Evolutionary conservation across 2,888 invertebrate species (phyloP), one percentile per base, ranked within the genome.

Genomic region (Pristionchus arcanus): DNA sequence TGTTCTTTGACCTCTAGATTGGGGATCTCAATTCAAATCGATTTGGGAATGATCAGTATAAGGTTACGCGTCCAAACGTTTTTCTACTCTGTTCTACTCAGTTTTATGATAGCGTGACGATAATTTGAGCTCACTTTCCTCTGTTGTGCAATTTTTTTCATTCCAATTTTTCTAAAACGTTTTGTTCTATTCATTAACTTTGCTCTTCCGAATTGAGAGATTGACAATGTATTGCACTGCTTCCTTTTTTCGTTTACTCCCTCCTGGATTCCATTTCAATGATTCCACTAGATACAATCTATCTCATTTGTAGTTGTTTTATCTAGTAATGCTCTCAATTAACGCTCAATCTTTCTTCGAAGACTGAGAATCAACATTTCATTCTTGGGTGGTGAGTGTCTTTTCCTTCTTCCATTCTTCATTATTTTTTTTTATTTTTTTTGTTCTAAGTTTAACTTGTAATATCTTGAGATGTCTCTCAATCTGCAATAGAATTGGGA

Each of bases 71-170:
- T 68, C 68, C n/a, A 68, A 68, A n/a, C 68, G 68, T 68, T 68
- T 68, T 68, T 68, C 68, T 31, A n/a, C 31, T 68, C 15, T 68
- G 68, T n/a, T 68, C 68, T 68, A 68, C 68, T 68, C 68, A 68
- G 68, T 68, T 68, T 68, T 68, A 68, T 68, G 31, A 68, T 68
- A 68, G 68, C n/a, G 68, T 68, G 68, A 68, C 68, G 63, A 63
- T 63, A 63, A 63, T 63, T 63, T 63, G 68, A 31, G 68, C 53
- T 37, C 74, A 9, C 37, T 37, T 49, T 74, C 25, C 81, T 37
- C 81, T 37, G 28, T 81, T 42, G 13, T 81, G 16, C 42, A 16
- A 34, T 19, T 37, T 42, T 37, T 81, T 53, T 81, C 81, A 13
- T 81, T 68, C 68, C 68, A 68, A 68, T 68, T 28, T 7, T 68